These are phyloP conservation scores for Callocephalon fimbriatum DNA, from an alignment of 2,113 vertebrate species.

Conservation along the genomic window DNA sequence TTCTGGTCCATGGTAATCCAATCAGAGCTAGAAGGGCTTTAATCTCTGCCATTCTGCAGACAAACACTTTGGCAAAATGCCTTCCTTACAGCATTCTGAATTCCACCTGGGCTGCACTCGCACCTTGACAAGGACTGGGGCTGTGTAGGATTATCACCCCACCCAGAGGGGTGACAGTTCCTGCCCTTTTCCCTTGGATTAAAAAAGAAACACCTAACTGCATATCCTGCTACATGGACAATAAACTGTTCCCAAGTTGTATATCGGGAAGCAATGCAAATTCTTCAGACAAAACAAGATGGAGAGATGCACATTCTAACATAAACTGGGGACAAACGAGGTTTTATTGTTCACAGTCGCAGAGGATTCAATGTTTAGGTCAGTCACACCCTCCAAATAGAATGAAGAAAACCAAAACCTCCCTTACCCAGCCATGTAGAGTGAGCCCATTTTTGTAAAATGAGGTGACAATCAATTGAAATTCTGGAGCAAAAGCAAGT, in stretches of 20 bases:
- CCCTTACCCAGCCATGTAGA: neutral
- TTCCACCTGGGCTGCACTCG: neutral
- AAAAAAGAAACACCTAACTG: neutral
- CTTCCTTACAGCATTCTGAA: neutral
- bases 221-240: neutral
- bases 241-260: neutral
- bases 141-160: neutral
- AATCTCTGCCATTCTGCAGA: constrained; percentile 37
- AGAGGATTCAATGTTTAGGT: neutral
- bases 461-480: constrained; percentile 39
- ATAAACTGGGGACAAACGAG: neutral
- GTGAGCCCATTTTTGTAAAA: neutral
- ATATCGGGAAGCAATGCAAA: neutral
- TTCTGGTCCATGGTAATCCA: constrained; percentile 69
- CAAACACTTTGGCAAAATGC: constrained; percentile 63
- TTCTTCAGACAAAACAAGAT: neutral
- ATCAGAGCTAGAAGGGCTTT: constrained; percentile 61
- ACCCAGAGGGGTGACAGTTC: neutral
- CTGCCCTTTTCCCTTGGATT: neutral
- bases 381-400: neutral
- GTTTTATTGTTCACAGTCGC: neutral
- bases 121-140: neutral
- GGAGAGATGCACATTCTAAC: neutral
- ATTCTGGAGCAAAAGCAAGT: constrained; percentile 39
- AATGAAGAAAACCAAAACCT: constrained; percentile 6